Evolutionary conservation across 2,888 invertebrate genomes (phyloP).

Genomic region (Conomelus anceps): DNA sequence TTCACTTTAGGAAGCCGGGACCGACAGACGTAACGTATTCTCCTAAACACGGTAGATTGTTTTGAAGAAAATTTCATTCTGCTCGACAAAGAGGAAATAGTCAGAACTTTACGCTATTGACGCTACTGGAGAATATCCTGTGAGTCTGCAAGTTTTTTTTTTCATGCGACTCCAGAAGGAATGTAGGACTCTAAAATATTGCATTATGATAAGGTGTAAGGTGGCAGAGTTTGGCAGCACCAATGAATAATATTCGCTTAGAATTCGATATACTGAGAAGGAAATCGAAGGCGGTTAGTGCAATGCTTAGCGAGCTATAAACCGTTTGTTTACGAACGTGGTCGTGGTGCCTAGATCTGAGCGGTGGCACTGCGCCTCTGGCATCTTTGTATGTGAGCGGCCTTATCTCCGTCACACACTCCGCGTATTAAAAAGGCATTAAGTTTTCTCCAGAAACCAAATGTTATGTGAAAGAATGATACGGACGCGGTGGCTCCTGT

Average conservation of each 20-base stretch:
- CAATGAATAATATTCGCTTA: neutral
- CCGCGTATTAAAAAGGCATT: neutral
- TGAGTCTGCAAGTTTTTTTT: too few relatives aligned
- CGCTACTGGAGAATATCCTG: too few relatives aligned
- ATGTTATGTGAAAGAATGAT: neutral
- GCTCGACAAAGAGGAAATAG: too few relatives aligned
- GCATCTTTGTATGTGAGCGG: too few relatives aligned
- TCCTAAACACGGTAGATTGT: too few relatives aligned
- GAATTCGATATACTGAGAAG: neutral
- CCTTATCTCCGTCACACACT: neutral
- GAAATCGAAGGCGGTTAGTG: neutral
- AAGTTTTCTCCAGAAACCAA: neutral
- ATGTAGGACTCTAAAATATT: neutral
- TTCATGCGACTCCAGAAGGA: too few relatives aligned
- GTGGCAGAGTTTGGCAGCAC: neutral
- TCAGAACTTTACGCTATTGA: too few relatives aligned
- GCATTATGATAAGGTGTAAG: neutral
- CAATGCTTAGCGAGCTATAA: neutral
- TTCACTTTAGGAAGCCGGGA: too few relatives aligned
- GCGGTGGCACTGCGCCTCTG: too few relatives aligned
- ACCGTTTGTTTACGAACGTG: neutral
- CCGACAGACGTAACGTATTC: too few relatives aligned
- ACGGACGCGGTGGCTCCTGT: neutral
- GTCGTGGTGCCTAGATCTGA: neutral
- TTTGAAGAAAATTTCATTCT: too few relatives aligned